Evolutionary conservation across 2,888 invertebrate species (phyloP), one percentile per base, ranked within the genome.

Genomic region (Ditula angustiorana): DNA sequence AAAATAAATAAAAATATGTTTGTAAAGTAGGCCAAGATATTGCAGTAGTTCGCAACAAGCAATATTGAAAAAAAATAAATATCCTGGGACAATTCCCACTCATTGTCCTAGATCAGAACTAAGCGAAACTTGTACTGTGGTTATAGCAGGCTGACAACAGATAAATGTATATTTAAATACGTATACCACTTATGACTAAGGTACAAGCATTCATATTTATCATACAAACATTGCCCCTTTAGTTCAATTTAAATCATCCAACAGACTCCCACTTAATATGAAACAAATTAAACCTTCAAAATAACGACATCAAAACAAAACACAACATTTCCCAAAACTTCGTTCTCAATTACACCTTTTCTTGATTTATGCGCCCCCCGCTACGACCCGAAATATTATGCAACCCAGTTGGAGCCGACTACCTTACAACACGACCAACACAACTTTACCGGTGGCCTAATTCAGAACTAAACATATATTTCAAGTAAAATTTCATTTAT

Each of bases 341-440:
- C 50, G 50, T 57, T 70, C 70, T 68, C 71, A 70, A 70, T 70
- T 71, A 67, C 71, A 67, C 67, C 65, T 57, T 70, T 71, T 73
- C 64, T 55, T 80, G 81, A 81, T 81, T 81, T 81, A 81, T 78
- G 76, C 67, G 71, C 79, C 79, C 81, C 80, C 78, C 71, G 70
- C 74, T 50, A 52, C 8, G 57, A 33, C 30, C n/a, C 44, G 24
- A 63, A 56, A 57, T 24, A 63, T 63, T 63, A 63, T 58, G 50
- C 63, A 63, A 63, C 63, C 24, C 62, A n/a, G 62, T 62, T 30
- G 57, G 63, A 35, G 57, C 37, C 33, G 63, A 58, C 63, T 63
- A 63, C 63, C 50, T 50, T 63, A 63, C 33, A 50, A 10, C 44
- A 26, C 24, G n/a, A 44, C 63, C 41, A 63, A n/a, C n/a, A 44